Percentiles rank a stretch among this genome's conserved stretches.
Conservation (phyloP, 2,797 vertebrate genomes). For the Sebastolobus altivelis region DNA sequence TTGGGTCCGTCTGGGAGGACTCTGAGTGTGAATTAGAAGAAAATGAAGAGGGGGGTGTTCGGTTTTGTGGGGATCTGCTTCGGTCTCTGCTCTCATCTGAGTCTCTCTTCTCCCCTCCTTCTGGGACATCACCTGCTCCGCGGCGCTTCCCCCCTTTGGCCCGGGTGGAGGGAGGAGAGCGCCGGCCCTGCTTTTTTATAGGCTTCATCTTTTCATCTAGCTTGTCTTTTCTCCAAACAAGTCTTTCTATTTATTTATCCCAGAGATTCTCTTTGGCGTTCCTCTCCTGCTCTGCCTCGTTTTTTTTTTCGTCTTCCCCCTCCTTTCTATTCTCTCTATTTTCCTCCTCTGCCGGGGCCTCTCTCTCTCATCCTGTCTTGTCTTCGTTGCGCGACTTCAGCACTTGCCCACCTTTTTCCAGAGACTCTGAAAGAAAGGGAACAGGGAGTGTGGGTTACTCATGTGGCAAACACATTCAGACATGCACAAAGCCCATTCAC, state of each 20-base stretch:
- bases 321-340: conserved; percentile 62
- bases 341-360: conserved; percentile 69
- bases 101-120: conserved; percentile 85
- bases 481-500: conserved; percentile 54
- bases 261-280: conserved; percentile 70
- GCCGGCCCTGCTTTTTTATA: conserved; percentile 88
- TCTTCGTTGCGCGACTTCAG: conserved; percentile 63
- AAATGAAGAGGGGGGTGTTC: conserved; percentile 67
- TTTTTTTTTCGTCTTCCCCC: conserved; percentile 46
- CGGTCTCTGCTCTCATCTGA: conserved; percentile 79
- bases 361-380: conserved; percentile 74
- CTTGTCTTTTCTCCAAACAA: conserved; percentile 66
- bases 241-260: conserved; percentile 74
- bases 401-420: conserved; percentile 74
- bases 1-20: conserved; percentile 73
- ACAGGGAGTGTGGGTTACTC: conserved; percentile 60
- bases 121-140: conserved; percentile 77
- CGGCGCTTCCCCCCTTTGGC: conserved; percentile 89
- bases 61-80: conserved; percentile 78
- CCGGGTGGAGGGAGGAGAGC: conserved; percentile 89
- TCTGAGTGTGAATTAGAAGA: conserved; percentile 75
- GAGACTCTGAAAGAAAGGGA: conserved; percentile 74
- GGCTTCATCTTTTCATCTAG: conserved; percentile 89
- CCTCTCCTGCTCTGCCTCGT: conserved; percentile 58
- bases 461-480: conserved; percentile 69